Base-by-base conservation (phyloP, 1,140 invertebrate species). In the Temnothorax curvispinosus region DNA sequence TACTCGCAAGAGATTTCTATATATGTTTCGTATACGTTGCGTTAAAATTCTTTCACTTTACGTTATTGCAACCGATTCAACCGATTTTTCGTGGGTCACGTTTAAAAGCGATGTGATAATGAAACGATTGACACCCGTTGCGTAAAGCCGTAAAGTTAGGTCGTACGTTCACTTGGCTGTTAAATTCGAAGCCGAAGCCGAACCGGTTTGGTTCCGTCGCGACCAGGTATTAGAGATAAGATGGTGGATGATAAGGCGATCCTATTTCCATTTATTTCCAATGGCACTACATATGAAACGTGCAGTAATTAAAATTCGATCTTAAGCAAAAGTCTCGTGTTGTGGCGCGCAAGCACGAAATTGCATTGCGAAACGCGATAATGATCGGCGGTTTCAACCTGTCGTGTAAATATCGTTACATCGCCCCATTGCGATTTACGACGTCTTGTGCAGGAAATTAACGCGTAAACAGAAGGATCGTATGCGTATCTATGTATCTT, bases 311-410 rank as follows among this genome's bases (percentile, higher is more conserved):
- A 21, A 13, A 62, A 15, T n/a, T 21, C n/a, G 50, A 18, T 41
- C 54, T 27, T 21, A 27, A 21, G 6, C 8, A 41, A 11, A 41
- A 21, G 8, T 38, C 35, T 44, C 13, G 35, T 11, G 6, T 41
- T n/a, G 11, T 58, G 13, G 13, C 18, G 5, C 38, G 38, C 44
- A 38, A 60, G 27, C 44, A 78, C 11, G 35, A 78, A 78, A 64
- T 78, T 18, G 32, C 18, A 13, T 65, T 50, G 15, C 44, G 44
- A 67, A 65, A 65, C 32, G 44, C 32, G 44, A 67, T 60, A 60
- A 78, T 78, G 47, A 78, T 67, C 44, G 76, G 27, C 58, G 6
- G 18, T 64, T 32, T 78, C 62, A 52, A 80, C 2, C 47, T 27
- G 7, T 27, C 58, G 3, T 54, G 47, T 62, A 54, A 80, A 65